Base-by-base conservation (phyloP, 1,140 invertebrate species). In the Drosophila albomicans region DNA sequence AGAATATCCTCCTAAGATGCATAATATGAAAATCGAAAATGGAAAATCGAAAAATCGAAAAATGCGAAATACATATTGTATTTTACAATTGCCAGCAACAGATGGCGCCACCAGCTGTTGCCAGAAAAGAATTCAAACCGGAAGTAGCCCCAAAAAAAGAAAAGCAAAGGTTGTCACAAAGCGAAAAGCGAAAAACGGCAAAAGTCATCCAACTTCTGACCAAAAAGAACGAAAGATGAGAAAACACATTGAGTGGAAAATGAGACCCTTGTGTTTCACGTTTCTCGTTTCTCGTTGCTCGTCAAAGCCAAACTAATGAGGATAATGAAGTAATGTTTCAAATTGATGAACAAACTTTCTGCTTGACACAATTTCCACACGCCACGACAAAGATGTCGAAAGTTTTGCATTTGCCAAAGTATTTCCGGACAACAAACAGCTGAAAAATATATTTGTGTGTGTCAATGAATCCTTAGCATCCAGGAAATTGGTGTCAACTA, bases 131-230 rank as follows among this genome's bases (percentile, higher is more conserved):
- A 49, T 65, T 63, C 49, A 64, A 65, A 57, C 61, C 68, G 68
- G 68, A 71, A 71, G 41, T 65, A 25, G 6, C 61, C 61, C 35
- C 56, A 49, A 32, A 63, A 81, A 75, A 28, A 61, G 46, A 28
- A 64, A 75, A 30, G 20, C 30, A 79, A 72, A 81, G 46, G 69
- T 61, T 81, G 49, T 38, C 78, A 72, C 78, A 79, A 76, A 79
- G 63, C 10, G 8, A 38, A 38, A 38, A 25, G 3, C 20, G 3
- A 25, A 25, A 25, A 66, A 56, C 58, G 11, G 10, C 2, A 38
- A 56, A 68, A 41, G 35, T 64, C 30, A 52, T 11, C 49, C 3
- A 5, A 65, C 51, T 1, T 25, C 20, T 25, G 20, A 25, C 3
- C 20, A 25, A 20, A 20, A 20, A 20, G 16, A 20, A 20, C 0